Evolutionary conservation across 2,797 vertebrate species (phyloP), one percentile per base, ranked within the genome.

Genomic region (Acipenser ruthenus): DNA sequence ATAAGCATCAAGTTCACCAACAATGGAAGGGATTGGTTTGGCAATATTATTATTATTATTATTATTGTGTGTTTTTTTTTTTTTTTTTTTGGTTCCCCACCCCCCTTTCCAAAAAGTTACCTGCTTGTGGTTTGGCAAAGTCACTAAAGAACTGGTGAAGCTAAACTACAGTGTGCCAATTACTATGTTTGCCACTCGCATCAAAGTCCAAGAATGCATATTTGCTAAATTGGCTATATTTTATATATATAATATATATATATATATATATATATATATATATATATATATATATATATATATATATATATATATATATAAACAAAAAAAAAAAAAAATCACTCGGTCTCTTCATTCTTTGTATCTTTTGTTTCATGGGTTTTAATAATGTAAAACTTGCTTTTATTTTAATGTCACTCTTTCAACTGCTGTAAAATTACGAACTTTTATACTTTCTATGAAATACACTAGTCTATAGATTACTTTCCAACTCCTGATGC

Each of bases 391-490:
- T 95, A 94, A 93, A 94, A 91, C 90, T 92, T 86, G 91, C 94
- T 94, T 89, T 91, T 90, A 90, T 95, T 95, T 94, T 94, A 91
- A 94, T 95, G 93, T 95, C 94, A 96, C 93, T 96, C 95, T 95
- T 95, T 94, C 87, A 89, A 94, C 92, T 94, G 93, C 94, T 96
- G 95, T 94, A 94, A 93, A 92, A 93, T 92, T 87, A 93, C 90
- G 90, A 93, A 95, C 93, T 97, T 96, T 97, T 92, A 89, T 95
- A 94, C 94, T 94, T 86, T 93, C 90, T 92, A 86, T 86, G 87
- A 91, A 37, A 89, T 88, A 87, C 91, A 93, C 90, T 93, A 92
- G 91, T 93, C 92, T 91, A 85, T 93, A 91, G 92, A 87, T 92
- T 80, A 87, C 86, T 92, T 89, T 80, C 86, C 90, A 78, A 91